Conservation (phyloP, 2,797 vertebrate genomes). For the Poeciliopsis turneri region DNA sequence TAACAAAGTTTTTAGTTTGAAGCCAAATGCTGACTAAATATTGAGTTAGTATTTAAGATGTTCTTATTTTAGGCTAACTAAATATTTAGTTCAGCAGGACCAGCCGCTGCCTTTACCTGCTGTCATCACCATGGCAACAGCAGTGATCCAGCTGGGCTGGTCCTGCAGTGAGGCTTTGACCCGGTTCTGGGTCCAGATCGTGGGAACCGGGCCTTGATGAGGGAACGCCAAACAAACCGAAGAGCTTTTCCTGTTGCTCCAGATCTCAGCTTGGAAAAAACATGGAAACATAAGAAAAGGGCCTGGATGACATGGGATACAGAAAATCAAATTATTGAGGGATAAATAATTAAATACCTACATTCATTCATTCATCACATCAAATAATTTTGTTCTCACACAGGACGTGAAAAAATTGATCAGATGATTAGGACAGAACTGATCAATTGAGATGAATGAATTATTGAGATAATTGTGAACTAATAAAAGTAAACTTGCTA, state of each 20-base stretch:
- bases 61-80: too few species aligned
- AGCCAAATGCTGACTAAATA: too few species aligned
- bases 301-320: background rate
- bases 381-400: background rate
- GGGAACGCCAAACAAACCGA: background rate
- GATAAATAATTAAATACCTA: background rate
- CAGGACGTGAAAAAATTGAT: slow-evolving; percentile 11
- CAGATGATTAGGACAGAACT: background rate
- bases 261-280: background rate
- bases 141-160: background rate
- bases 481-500: too few species aligned
- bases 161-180: background rate
- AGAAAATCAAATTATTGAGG: background rate
- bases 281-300: background rate
- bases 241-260: background rate
- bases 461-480: too few species aligned
- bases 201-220: background rate
- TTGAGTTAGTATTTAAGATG: too few species aligned
- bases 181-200: background rate
- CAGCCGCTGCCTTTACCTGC: background rate
- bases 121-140: background rate
- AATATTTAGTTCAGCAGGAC: background rate
- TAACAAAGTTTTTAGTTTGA: too few species aligned
- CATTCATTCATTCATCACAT: background rate
- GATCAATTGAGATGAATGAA: too few species aligned